Evolutionary conservation across 64 coral and sea anemone species (phyloP).

Genomic region (Pocillopora damicornis): DNA sequence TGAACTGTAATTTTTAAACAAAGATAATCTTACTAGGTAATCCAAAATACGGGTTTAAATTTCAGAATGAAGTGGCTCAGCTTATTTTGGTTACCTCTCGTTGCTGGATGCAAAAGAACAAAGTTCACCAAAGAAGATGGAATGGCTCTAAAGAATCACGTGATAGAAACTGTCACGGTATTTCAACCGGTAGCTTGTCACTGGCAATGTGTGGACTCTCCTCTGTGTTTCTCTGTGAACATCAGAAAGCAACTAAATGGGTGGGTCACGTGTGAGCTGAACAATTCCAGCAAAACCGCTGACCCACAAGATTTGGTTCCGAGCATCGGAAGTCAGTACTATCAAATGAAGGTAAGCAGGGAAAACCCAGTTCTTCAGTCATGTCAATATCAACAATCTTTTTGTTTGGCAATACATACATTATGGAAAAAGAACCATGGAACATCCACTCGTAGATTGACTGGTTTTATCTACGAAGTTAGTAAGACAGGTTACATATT

Average conservation of each 20-base stretch:
- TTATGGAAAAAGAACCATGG: too few relatives aligned
- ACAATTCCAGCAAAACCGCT: conserved; percentile 31
- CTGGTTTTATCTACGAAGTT: too few relatives aligned
- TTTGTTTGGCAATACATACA: too few relatives aligned
- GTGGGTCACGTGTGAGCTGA: conserved; percentile 28
- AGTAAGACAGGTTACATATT: too few relatives aligned
- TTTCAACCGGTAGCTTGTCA: not conserved
- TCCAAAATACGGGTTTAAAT: too few relatives aligned
- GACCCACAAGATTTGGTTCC: not conserved
- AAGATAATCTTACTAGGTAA: too few relatives aligned
- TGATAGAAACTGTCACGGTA: conserved; percentile 4
- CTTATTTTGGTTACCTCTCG: not conserved
- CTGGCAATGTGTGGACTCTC: conserved; percentile 8
- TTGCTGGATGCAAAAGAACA: conserved; percentile 16
- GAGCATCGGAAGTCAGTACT: not conserved
- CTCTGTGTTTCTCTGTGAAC: conserved; percentile 27
- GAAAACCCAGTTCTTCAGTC: too few relatives aligned
- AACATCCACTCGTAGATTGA: too few relatives aligned
- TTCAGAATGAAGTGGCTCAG: too few relatives aligned
- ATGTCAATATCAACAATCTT: too few relatives aligned
- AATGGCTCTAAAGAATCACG: conserved; percentile 14
- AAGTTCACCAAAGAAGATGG: conserved; percentile 9
- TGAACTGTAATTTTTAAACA: too few relatives aligned
- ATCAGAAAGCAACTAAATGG: not conserved
- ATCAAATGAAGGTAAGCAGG: conserved; percentile 15